phyloP scores from a whole-genome alignment of 2,113 vertebrate species.

The Progne subis region DNA sequence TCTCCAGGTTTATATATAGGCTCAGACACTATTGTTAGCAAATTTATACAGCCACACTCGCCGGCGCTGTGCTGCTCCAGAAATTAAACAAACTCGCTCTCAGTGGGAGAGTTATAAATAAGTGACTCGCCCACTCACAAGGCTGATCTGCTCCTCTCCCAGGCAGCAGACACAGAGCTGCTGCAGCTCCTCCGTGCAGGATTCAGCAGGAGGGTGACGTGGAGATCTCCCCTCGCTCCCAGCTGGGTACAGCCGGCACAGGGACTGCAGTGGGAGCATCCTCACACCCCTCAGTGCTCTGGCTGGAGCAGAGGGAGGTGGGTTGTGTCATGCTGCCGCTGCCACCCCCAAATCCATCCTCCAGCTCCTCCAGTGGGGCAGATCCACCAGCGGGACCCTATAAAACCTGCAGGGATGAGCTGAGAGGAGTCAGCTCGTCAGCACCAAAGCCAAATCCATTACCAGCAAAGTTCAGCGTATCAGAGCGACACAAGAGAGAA shows the following conservation, averaged over 20 bases:
- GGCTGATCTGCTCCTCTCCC: not conserved
- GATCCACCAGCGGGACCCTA: not conserved
- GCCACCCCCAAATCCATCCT: not conserved
- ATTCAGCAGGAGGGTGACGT: not conserved
- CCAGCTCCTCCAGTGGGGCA: not conserved
- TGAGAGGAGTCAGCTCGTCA: not conserved
- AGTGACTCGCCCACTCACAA: not conserved
- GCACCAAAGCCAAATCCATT: not conserved
- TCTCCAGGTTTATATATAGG: conserved; percentile 7
- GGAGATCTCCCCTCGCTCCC: not conserved
- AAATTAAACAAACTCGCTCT: conserved; percentile 34
- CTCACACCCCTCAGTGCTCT: not conserved
- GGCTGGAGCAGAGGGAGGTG: not conserved
- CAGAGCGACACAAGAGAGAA: not conserved
- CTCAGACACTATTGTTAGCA: conserved; percentile 19
- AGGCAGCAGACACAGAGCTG: not conserved
- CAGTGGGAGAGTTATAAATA: conserved; percentile 44
- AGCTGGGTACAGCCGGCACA: not conserved
- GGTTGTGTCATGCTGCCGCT: not conserved
- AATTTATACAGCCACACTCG: not conserved
- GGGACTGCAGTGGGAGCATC: not conserved
- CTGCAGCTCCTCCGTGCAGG: not conserved
- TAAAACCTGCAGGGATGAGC: fast-evolving
- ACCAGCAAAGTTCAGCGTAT: not conserved
- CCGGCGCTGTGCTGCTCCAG: not conserved